Percentiles rank a stretch among this genome's conserved stretches.
Conservation (phyloP, 2,888 invertebrate genomes). For the Osedax frankpressi region DNA sequence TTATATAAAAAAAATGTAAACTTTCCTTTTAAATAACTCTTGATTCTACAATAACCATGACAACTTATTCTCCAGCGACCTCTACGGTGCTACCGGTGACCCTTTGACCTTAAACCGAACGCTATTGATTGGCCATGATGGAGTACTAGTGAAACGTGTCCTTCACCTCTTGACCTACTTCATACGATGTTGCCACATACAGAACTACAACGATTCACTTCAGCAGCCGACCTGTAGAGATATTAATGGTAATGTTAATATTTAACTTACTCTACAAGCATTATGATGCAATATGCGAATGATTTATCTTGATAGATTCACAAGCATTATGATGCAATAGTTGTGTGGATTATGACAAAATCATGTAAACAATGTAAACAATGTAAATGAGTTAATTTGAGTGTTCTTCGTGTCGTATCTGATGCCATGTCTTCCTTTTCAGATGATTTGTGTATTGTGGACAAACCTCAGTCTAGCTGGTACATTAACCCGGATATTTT, state of each 20-base stretch:
- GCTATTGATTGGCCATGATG: slow-evolving; percentile 56
- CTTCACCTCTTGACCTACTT: slow-evolving; percentile 73
- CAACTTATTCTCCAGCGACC: slow-evolving; percentile 56
- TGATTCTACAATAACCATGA: no score
- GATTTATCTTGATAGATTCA: no score
- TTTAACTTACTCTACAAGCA: no score
- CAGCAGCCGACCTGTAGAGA: neutral
- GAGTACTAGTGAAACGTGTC: slow-evolving; percentile 59
- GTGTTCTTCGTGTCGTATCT: no score
- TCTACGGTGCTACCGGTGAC: slow-evolving; percentile 70
- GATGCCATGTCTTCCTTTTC: no score
- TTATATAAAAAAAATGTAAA: no score
- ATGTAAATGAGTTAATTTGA: no score
- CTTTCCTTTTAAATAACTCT: no score
- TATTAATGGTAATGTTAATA: neutral
- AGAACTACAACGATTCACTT: slow-evolving; percentile 24
- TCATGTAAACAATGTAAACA: no score
- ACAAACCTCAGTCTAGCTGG: neutral
- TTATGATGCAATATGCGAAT: no score
- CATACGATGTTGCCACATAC: slow-evolving; percentile 57
- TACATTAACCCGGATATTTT: neutral
- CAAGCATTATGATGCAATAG: no score
- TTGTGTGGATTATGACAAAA: no score
- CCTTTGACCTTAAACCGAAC: slow-evolving; percentile 67
- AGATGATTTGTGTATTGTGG: neutral